Percentiles rank a stretch among this genome's conserved stretches.
These are phyloP conservation scores for Calcarius lapponicus DNA, from an alignment of 2,797 vertebrate species.

Conservation along the genomic window DNA sequence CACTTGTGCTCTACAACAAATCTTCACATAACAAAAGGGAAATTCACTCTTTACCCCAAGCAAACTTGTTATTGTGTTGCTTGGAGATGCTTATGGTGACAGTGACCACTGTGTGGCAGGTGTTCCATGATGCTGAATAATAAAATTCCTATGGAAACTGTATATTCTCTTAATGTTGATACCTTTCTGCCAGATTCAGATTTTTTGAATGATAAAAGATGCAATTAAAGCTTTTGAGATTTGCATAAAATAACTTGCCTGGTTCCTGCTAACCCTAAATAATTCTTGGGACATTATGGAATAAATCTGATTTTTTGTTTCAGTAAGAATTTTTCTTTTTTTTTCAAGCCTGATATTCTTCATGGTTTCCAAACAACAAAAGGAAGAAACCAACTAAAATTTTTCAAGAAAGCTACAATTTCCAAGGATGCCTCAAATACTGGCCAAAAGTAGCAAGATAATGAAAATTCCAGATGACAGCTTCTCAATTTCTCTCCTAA, in stretches of 20 bases:
- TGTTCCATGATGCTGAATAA: constrained; percentile 29
- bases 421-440: background rate
- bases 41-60: background rate
- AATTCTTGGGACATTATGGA: background rate
- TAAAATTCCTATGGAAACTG: constrained; percentile 39
- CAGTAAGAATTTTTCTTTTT: background rate
- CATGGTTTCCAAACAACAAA: background rate
- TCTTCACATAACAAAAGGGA: constrained; percentile 6
- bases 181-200: constrained; percentile 30
- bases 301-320: background rate
- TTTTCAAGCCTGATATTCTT: background rate
- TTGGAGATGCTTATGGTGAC: constrained; percentile 9
- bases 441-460: background rate
- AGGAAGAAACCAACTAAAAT: background rate
- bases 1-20: background rate
- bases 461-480: background rate
- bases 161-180: background rate
- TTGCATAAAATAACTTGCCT: constrained; percentile 19
- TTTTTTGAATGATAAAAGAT: constrained; percentile 61
- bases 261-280: constrained; percentile 35
- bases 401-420: background rate
- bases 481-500: background rate
- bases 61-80: constrained; percentile 16
- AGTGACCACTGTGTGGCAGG: constrained; percentile 31
- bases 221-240: constrained; percentile 59